phyloP scores from a whole-genome alignment of 2,797 vertebrate species.

The Natrix natrix region DNA sequence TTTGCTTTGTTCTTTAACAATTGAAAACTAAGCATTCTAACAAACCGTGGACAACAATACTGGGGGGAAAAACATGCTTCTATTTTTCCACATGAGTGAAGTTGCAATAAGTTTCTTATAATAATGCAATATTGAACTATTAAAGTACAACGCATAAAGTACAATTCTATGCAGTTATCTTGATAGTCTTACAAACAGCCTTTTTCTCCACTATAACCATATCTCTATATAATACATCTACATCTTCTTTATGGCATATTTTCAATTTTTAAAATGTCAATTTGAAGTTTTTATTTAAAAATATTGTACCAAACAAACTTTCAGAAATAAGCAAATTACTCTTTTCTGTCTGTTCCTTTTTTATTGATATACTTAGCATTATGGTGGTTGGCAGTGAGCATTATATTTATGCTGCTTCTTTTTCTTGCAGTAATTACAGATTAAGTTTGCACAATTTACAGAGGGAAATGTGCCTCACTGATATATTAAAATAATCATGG shows the following conservation, averaged over 20 bases:
- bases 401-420: not conserved
- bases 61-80: not conserved
- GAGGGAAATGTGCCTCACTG: not conserved
- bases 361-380: not conserved
- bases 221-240: not conserved
- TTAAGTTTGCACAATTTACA: not conserved
- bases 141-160: not conserved
- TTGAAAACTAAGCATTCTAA: not conserved
- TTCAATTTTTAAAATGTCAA: not conserved
- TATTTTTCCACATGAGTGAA: slow-evolving; percentile 7
- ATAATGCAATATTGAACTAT: not conserved
- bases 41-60: not conserved
- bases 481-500: not conserved
- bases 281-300: not conserved
- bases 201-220: not conserved
- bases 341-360: not conserved
- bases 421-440: not conserved
- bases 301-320: not conserved
- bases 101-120: slow-evolving; percentile 1
- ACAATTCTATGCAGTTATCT: not conserved
- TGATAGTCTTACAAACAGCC: not conserved
- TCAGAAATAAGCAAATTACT: not conserved
- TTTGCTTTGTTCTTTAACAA: not conserved
- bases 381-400: not conserved
- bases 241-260: not conserved